These are phyloP conservation scores for Hermaeophaga mercurialis DNA, from an alignment of 2,888 invertebrate genomes.

Conservation along the genomic window DNA sequence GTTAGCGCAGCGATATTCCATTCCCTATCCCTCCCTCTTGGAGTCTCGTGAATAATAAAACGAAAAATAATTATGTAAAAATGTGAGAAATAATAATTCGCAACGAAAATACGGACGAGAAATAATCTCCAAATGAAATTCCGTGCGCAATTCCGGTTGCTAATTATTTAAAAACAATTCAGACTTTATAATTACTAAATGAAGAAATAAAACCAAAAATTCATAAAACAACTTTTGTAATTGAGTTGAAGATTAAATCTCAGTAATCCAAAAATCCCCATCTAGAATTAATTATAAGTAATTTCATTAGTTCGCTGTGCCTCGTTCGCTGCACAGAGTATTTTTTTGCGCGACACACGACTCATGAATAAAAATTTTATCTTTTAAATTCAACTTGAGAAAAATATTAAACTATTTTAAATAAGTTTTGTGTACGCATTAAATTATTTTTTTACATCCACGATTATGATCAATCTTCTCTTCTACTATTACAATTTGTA, in stretches of 20 bases:
- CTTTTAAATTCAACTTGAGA: conserved; percentile 25
- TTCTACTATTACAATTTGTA: no score
- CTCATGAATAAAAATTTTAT: conserved; percentile 11
- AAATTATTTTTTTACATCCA: no score
- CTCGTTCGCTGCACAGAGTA: conserved; percentile 29
- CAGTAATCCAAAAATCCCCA: conserved; percentile 53
- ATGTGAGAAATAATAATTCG: conserved; percentile 36
- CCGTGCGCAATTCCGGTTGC: conserved; percentile 37
- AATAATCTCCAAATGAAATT: conserved; percentile 40
- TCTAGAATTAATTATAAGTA: conserved; percentile 52
- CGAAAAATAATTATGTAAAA: conserved; percentile 35
- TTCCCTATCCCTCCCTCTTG: neutral
- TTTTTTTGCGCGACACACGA: conserved; percentile 26
- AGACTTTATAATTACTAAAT: conserved; percentile 48
- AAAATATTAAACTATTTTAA: neutral
- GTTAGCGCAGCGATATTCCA: neutral
- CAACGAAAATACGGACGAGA: conserved; percentile 35
- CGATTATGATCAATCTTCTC: no score
- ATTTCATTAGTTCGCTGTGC: conserved; percentile 46
- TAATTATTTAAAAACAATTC: conserved; percentile 52
- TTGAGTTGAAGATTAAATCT: conserved; percentile 53
- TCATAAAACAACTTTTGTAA: conserved; percentile 51
- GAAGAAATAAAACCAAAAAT: conserved; percentile 50
- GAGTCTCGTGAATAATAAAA: conserved; percentile 27
- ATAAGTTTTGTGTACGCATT: no score